A percentile compares a stretch with the other conserved stretches of the same genome.
Conservation (phyloP, 2,888 invertebrate genomes). For the Scaptomyza caliginosa region DNA sequence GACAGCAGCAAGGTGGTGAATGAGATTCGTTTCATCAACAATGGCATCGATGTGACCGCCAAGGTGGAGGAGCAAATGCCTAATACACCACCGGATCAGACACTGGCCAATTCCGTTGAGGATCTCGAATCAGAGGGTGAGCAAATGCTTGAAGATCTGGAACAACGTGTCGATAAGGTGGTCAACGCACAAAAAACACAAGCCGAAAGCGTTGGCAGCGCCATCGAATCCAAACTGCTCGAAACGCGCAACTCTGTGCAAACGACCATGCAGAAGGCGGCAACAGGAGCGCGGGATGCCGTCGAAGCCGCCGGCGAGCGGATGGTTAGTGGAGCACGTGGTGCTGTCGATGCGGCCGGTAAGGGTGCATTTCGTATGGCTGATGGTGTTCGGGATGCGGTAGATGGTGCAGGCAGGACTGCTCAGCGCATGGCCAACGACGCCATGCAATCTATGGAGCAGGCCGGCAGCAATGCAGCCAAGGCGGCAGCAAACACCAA, state of each 20-base stretch:
- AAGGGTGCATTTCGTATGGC: conserved; percentile 63
- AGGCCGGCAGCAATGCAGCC: conserved; percentile 66
- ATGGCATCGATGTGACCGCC: conserved; percentile 83
- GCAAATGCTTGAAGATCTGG: conserved; percentile 41
- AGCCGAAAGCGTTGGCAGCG: conserved; percentile 31
- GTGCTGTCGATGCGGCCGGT: conserved; percentile 63
- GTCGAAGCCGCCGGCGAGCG: conserved; percentile 52
- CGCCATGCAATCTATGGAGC: conserved; percentile 66
- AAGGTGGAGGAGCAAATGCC: conserved; percentile 74
- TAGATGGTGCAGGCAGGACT: conserved; percentile 61
- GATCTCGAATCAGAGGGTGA: conserved; percentile 60
- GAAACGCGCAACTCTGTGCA: conserved; percentile 57
- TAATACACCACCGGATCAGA: conserved; percentile 42
- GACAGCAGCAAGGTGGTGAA: conserved; percentile 80
- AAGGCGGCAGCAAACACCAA: conserved; percentile 65
- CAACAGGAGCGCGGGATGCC: conserved; percentile 51
- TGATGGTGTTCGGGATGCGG: conserved; percentile 63
- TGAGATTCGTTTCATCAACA: conserved; percentile 83
- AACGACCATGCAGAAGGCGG: conserved; percentile 54
- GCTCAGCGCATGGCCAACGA: conserved; percentile 64
- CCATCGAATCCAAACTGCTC: conserved; percentile 45
- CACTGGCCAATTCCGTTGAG: conserved; percentile 48
- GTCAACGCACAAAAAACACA: conserved; percentile 46
- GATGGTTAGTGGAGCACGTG: conserved; percentile 54
- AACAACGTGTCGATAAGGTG: conserved; percentile 56